Base-by-base conservation (phyloP, 2,888 invertebrate species). In the Pyrgus malvae region DNA sequence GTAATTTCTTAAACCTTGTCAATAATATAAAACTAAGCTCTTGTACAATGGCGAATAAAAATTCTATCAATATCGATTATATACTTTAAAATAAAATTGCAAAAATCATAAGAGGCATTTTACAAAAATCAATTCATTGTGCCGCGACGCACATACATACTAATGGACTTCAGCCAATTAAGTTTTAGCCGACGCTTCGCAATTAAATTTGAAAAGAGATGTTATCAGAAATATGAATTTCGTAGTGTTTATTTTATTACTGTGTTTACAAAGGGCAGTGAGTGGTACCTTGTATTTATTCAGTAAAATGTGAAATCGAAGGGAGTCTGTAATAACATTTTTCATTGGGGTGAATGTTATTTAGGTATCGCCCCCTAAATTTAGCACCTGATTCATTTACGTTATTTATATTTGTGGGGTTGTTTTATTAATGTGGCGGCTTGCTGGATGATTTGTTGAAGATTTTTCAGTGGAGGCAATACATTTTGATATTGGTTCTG, bases 211-310 rank as follows among this genome's bases (percentile, higher is more conserved):
- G 42, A 45, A 45, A 53, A 23, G 27, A 53, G 64, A 72, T 74
- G 71, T 56, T 59, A 61, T 61, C 58, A 58, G 60, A 65, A 65
- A 68, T 72, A 72, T 73, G 68, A 76, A 79, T 81, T 72, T 72
- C 70, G 66, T 67, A 66, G 58, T 76, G 69, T 78, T 81, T 78
- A 72, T 71, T 76, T 70, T 72, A 60, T 64, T 55, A 60, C 60
- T 49, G 57, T 76, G 69, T 78, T 73, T 78, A 70, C 66, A 62
- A 64, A 70, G 74, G 75, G 72, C 61, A 58, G 48, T 61, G 35
- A 53, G 58, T 55, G 57, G 41, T 56, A 61, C 35, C 51, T 42
- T 45, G 31, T 68, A 61, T 67, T 68, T 67, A 61, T 66, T 66
- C 62, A 59, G 60, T 56, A 55, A 62, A 65, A 62, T 57, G 56